A percentile compares a stretch with the other conserved stretches of the same genome.
These are phyloP conservation scores for Cygnus atratus DNA, from an alignment of 2,113 vertebrate species.

Conservation along the genomic window DNA sequence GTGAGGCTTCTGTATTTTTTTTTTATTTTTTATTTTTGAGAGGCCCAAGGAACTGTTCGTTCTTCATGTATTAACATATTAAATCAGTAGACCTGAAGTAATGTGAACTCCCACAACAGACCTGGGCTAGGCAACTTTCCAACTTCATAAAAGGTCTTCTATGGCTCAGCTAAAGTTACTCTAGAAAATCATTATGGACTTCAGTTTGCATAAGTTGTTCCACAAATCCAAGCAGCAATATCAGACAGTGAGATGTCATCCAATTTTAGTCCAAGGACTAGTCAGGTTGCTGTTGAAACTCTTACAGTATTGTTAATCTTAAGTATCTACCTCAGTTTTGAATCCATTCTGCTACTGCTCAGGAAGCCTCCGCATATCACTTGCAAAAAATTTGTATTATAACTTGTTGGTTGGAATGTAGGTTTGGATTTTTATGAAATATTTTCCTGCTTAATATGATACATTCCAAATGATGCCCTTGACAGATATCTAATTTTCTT, in stretches of 20 bases:
- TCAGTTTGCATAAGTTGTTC: neutral
- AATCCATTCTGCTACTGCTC: neutral
- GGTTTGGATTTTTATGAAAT: neutral
- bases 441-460: neutral
- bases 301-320: neutral
- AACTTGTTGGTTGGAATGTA: fast-evolving
- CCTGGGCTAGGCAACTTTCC: neutral
- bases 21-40: neutral
- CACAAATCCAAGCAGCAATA: neutral
- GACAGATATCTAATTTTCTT: neutral
- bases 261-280: neutral
- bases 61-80: neutral
- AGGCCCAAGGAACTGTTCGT: neutral
- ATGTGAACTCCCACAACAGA: neutral
- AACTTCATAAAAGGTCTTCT: neutral
- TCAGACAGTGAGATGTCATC: neutral
- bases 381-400: neutral
- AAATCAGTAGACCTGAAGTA: neutral
- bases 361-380: neutral
- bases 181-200: neutral
- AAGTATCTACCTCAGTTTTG: neutral
- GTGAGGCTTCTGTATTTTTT: neutral
- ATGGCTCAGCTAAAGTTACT: neutral
- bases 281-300: neutral
- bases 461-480: neutral